These are phyloP conservation scores for Aurelia sp. DNA, from an alignment of 30 jellyfish, hydroid and myxozoan genomes.

Conservation along the genomic window DNA sequence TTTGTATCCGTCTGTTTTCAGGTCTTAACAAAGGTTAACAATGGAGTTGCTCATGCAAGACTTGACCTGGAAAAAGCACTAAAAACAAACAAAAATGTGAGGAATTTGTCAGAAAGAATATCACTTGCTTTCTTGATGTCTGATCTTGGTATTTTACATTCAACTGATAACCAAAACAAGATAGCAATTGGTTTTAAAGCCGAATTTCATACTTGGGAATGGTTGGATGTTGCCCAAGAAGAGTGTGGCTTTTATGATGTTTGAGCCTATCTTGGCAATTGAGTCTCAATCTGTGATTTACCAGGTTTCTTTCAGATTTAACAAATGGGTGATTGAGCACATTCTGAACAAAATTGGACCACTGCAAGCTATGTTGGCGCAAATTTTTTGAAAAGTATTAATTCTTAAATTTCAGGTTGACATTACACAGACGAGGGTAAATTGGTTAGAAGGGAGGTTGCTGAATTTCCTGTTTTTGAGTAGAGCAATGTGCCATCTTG, in stretches of 20 bases:
- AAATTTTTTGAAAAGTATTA: not conserved
- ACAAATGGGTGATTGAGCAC: not conserved
- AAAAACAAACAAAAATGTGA: not conserved
- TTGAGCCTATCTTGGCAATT: too few relatives aligned
- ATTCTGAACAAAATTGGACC: too few relatives aligned
- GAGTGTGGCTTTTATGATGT: too few relatives aligned
- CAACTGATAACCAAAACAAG: not conserved
- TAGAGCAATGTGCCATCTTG: conserved; percentile 51
- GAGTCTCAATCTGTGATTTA: not conserved
- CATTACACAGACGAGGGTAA: conserved; percentile 19
- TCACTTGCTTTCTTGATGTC: not conserved
- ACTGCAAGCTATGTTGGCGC: too few relatives aligned
- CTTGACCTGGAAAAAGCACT: conserved; percentile 40
- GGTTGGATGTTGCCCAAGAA: too few relatives aligned
- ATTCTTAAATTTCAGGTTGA: conserved; percentile 15
- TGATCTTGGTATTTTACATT: not conserved
- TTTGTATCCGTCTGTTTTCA: not conserved
- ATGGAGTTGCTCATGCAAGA: conserved; percentile 38
- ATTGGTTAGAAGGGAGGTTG: conserved; percentile 54
- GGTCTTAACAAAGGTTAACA: conserved; percentile 26
- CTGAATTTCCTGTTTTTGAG: conserved; percentile 35
- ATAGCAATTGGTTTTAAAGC: too few relatives aligned
- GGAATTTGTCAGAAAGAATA: not conserved
- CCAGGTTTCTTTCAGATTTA: not conserved
- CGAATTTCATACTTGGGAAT: too few relatives aligned